These are phyloP conservation scores for Otolemur crassicaudatus DNA, from an alignment of 2,797 vertebrate species.

Conservation along the genomic window DNA sequence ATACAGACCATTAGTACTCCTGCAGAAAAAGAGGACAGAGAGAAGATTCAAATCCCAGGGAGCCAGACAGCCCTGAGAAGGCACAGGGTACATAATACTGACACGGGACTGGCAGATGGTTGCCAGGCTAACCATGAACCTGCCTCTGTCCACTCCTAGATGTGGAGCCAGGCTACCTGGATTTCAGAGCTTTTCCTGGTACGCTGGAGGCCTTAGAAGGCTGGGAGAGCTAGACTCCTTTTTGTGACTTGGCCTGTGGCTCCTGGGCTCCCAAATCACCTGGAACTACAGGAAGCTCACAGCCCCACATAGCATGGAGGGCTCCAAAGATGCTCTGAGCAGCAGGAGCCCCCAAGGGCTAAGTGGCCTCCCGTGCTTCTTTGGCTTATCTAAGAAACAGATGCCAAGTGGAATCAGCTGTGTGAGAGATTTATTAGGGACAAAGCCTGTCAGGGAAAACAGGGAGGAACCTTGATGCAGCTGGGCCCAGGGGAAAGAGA, in stretches of 20 bases:
- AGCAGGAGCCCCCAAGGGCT: background rate
- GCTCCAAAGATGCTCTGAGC: background rate
- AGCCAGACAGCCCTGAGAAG: background rate
- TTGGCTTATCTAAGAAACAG: background rate
- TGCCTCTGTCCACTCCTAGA: background rate
- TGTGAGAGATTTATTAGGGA: background rate
- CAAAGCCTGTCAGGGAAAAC: too few relatives aligned
- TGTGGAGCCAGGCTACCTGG: background rate
- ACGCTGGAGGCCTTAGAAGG: background rate
- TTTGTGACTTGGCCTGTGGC: background rate
- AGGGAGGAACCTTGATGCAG: rapidly evolving
- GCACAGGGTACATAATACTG: background rate
- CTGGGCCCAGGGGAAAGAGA: background rate
- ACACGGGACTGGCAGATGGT: background rate
- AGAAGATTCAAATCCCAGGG: background rate
- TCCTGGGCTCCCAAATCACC: background rate
- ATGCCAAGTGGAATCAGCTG: background rate
- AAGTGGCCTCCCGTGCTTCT: background rate
- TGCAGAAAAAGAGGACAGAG: conserved; percentile 74
- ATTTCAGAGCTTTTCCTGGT: background rate
- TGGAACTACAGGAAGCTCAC: background rate
- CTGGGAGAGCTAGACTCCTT: background rate
- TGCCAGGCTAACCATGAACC: background rate
- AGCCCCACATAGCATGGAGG: background rate
- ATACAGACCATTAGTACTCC: conserved; percentile 95